A percentile compares a stretch with the other conserved stretches of the same genome.
Conservation (phyloP, 2,113 vertebrate species). For the Alligator mississippiensis region DNA sequence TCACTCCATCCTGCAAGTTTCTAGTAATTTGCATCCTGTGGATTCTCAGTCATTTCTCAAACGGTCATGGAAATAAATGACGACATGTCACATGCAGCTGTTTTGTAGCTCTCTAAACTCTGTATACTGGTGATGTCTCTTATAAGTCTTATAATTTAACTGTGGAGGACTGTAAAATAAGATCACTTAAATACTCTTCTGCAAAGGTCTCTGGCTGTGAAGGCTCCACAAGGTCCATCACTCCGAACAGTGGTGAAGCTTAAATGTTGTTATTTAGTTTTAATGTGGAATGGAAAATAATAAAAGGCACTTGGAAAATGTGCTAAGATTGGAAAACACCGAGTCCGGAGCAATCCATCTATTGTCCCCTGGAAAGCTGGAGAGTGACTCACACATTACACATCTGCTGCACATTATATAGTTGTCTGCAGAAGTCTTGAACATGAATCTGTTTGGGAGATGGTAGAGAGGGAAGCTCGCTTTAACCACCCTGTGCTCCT, state of each 20-base stretch:
- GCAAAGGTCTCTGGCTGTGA: background rate
- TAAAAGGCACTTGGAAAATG: background rate
- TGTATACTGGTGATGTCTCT: background rate
- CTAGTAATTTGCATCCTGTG: too few species aligned
- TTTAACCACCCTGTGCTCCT: too few species aligned
- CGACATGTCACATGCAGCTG: background rate
- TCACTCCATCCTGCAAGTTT: too few species aligned
- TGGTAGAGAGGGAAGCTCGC: background rate
- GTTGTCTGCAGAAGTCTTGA: background rate
- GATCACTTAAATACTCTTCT: rapidly evolving
- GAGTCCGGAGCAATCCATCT: background rate
- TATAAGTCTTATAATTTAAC: too few species aligned
- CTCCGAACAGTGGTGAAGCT: background rate
- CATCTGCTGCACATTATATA: background rate
- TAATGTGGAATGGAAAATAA: background rate
- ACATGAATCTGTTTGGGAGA: background rate
- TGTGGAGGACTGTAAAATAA: background rate
- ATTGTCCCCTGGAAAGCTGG: background rate
- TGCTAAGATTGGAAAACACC: rapidly evolving
- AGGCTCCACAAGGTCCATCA: rapidly evolving
- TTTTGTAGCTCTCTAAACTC: rapidly evolving
- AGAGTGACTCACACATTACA: background rate
- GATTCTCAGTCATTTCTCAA: too few species aligned
- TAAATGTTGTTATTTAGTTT: too few species aligned
- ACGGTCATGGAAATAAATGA: background rate